phyloP scores from a whole-genome alignment of 2,888 invertebrate species.

The Microplitis deprimator region DNA sequence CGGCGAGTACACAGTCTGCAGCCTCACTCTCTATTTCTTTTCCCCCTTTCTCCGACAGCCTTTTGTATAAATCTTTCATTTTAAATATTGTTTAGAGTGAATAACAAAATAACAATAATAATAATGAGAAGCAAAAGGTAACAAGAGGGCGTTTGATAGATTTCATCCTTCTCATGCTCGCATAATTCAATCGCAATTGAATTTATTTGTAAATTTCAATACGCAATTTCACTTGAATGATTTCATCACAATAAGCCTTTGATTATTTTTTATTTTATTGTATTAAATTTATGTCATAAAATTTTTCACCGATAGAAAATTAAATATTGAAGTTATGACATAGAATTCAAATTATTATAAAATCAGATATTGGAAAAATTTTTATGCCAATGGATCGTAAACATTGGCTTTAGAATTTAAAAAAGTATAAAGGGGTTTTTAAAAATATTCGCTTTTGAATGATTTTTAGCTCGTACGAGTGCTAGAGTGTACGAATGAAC shows the following conservation, averaged over 20 bases:
- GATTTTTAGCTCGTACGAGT: not conserved
- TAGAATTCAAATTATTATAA: slow-evolving; percentile 32
- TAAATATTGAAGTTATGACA: not conserved
- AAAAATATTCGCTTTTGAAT: slow-evolving; percentile 19
- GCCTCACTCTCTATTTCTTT: slow-evolving; percentile 1
- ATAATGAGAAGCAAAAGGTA: not conserved
- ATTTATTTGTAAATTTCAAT: not conserved
- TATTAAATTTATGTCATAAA: not conserved
- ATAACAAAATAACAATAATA: too few species aligned
- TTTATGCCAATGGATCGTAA: slow-evolving; percentile 13
- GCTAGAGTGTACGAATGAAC: not conserved
- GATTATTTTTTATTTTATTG: not conserved
- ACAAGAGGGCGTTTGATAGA: not conserved
- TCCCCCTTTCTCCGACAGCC: not conserved
- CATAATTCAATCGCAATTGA: not conserved
- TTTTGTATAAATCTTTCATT: not conserved
- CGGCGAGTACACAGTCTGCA: not conserved
- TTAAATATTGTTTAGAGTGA: too few species aligned
- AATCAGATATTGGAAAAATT: slow-evolving; percentile 39
- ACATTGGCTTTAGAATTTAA: slow-evolving; percentile 21
- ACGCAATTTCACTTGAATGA: not conserved
- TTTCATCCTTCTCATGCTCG: not conserved
- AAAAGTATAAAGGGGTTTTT: not conserved
- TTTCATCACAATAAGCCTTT: not conserved
- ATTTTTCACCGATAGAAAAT: not conserved